phyloP scores from a whole-genome alignment of 2,888 invertebrate species.

The Orgyia antiqua region DNA sequence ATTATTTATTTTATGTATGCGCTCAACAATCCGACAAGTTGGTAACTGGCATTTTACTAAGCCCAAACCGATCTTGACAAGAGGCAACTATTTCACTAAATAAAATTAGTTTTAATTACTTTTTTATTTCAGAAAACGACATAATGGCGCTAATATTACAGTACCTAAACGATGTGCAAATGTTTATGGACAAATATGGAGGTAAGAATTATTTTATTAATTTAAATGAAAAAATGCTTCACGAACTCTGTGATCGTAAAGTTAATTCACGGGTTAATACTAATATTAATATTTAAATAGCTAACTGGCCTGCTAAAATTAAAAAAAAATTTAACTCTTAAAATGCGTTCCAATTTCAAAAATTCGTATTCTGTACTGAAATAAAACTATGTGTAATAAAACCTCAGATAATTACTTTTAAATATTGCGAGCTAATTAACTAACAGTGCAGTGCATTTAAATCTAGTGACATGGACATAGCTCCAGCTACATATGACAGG shows the following conservation, averaged over 20 bases:
- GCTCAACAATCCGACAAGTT: conserved; percentile 11
- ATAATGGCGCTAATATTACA: conserved; percentile 90
- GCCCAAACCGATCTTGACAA: conserved; percentile 19
- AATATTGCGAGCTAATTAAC: too few species aligned
- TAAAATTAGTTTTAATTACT: conserved; percentile 19
- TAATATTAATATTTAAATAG: too few species aligned
- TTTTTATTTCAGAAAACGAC: conserved; percentile 66
- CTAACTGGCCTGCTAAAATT: too few species aligned
- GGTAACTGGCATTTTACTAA: conserved; percentile 7
- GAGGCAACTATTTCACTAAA: conserved; percentile 32
- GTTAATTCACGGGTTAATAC: too few species aligned
- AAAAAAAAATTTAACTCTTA: too few species aligned
- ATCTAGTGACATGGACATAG: conserved; percentile 13
- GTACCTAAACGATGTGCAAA: conserved; percentile 87
- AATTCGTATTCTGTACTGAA: too few species aligned
- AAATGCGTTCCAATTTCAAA: too few species aligned
- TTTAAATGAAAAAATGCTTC: background rate
- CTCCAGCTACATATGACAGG: conserved; percentile 27
- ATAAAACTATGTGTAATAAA: too few species aligned
- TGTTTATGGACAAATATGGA: conserved; percentile 89
- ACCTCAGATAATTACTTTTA: too few species aligned
- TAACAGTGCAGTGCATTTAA: background rate
- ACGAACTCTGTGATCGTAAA: too few species aligned
- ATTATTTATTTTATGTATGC: conserved; percentile 5
- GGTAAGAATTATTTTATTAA: conserved; percentile 78